Evolutionary conservation across 2,113 vertebrate genomes (phyloP).

Genomic region (Pseudopipra pipra): DNA sequence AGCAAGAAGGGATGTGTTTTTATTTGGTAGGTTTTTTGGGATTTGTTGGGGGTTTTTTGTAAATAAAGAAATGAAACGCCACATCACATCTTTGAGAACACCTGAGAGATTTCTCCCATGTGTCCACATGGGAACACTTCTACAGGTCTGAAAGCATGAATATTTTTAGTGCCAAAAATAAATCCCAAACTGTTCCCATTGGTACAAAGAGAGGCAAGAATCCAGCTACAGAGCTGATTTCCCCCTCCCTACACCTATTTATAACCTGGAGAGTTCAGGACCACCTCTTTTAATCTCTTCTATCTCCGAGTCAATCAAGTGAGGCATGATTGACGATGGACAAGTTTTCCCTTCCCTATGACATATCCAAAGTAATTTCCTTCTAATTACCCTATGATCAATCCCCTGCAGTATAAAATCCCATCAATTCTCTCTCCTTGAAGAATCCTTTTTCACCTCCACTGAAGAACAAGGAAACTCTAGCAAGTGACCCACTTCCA

Average conservation of each 20-base stretch:
- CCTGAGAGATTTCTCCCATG: background rate
- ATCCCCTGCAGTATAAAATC: background rate
- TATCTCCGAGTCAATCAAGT: background rate
- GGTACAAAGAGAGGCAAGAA: background rate
- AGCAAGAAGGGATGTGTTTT: background rate
- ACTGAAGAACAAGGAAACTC: background rate
- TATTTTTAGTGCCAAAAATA: background rate
- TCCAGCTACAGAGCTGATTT: background rate
- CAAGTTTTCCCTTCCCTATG: background rate
- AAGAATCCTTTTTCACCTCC: background rate
- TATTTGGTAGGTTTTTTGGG: background rate
- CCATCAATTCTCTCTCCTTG: background rate
- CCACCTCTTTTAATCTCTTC: background rate
- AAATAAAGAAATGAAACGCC: background rate
- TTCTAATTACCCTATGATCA: background rate
- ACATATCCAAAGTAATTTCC: background rate
- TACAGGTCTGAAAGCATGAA: background rate
- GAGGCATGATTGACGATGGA: background rate
- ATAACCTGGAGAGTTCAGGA: background rate
- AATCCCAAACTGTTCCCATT: background rate
- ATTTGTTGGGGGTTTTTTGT: accelerated
- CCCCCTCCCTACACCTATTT: background rate
- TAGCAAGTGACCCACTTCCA: background rate
- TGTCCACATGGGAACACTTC: background rate
- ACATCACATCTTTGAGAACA: background rate